phyloP scores from a whole-genome alignment of 1,140 invertebrate genomes.

The Acarapis woodi region DNA sequence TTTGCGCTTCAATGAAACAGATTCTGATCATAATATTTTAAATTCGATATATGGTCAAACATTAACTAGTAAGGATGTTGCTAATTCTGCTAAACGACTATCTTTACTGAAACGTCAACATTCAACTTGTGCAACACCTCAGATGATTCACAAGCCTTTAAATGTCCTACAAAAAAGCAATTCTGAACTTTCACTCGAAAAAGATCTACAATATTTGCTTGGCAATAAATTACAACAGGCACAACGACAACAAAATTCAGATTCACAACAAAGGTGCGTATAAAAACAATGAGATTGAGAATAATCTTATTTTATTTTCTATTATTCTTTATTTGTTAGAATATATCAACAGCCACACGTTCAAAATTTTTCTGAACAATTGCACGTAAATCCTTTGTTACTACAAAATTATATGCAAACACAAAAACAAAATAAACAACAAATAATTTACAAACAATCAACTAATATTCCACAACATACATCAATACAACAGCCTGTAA shows the following conservation, averaged over 20 bases:
- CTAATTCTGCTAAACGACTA: conserved; percentile 37
- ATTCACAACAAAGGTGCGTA: too few species aligned
- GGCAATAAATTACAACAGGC: too few species aligned
- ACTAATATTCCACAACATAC: neutral
- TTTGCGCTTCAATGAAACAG: conserved; percentile 62
- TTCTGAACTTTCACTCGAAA: neutral
- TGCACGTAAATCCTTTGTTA: neutral
- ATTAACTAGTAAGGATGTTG: conserved; percentile 8
- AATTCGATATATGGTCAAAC: conserved; percentile 28
- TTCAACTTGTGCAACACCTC: neutral
- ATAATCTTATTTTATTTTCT: too few species aligned
- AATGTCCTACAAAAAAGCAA: neutral
- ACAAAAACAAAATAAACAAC: conserved; percentile 12
- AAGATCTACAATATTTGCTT: neutral
- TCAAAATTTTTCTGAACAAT: neutral
- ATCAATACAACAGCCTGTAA: neutral
- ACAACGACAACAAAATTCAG: too few species aligned
- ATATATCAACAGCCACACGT: neutral
- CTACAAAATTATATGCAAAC: neutral
- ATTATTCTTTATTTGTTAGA: too few species aligned
- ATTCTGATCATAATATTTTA: conserved; percentile 49
- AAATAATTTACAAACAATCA: conserved; percentile 8
- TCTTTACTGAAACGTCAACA: neutral
- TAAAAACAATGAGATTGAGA: too few species aligned
- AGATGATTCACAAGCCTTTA: neutral